Evolutionary conservation across 2,888 invertebrate genomes (phyloP).

Genomic region (Bursaphelenchus okinawaensis): DNA sequence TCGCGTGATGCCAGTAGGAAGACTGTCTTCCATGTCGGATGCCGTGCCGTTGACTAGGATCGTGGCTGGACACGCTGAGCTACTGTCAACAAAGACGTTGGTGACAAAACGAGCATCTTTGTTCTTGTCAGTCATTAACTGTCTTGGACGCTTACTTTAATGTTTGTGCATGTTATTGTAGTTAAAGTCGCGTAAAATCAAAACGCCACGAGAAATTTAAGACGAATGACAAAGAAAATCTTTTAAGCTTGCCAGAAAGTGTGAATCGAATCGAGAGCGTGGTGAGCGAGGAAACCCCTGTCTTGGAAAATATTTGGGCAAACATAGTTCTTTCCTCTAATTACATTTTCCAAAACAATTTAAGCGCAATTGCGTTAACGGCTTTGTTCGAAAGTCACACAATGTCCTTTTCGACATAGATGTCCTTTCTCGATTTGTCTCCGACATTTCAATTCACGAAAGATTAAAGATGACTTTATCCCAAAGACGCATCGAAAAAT

Average conservation of each 20-base stretch:
- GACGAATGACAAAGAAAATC: constrained; percentile 1
- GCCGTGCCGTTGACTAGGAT: not conserved
- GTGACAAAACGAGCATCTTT: not conserved
- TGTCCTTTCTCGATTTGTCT: too few relatives aligned
- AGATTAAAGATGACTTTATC: too few relatives aligned
- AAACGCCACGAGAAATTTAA: not conserved
- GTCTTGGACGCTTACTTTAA: not conserved
- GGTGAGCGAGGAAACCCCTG: not conserved
- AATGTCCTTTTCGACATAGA: too few relatives aligned
- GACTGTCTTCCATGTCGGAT: not conserved
- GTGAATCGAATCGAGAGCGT: constrained; percentile 2
- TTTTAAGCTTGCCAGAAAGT: not conserved
- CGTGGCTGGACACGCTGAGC: not conserved
- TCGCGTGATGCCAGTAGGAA: constrained; percentile 1
- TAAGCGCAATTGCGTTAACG: too few relatives aligned
- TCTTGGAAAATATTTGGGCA: not conserved
- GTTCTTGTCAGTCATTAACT: not conserved
- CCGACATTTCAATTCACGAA: too few relatives aligned
- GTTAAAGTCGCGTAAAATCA: not conserved
- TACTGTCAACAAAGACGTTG: not conserved
- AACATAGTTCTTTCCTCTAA: not conserved
- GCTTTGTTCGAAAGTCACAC: too few relatives aligned
- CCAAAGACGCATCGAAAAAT: too few relatives aligned
- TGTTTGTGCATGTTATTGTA: constrained; percentile 1
- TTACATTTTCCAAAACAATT: not conserved